Evolutionary conservation across 2,113 vertebrate genomes (phyloP), one percentile per base, ranked within the genome.

Genomic region (Sisor rabdophorus): DNA sequence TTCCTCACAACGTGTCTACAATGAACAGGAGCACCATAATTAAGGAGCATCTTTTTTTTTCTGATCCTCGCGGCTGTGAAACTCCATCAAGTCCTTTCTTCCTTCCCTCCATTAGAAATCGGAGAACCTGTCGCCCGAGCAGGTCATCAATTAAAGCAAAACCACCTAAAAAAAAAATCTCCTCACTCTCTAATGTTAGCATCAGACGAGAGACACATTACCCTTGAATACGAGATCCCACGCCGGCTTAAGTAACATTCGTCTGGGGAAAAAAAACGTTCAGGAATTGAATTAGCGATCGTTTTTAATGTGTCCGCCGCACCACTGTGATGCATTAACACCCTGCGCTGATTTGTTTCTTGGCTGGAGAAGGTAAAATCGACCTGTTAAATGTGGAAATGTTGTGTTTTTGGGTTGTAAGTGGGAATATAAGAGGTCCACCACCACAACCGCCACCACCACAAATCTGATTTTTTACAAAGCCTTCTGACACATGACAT

Each of bases 121-220:
- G 58, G 77, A 79, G 79, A 77, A 73, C 58, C 76, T 67, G 58
- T 60, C 76, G 40, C 73, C 32, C 40, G 76, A 70, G 67, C 81
- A 32, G 71, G 47, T 58, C 79, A 73, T 87, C 73, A 82, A 50
- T 85, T 88, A 86, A 84, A 77, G 64, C 88, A 80, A 80, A n/a
- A n/a, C n/a, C n/a, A n/a, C n/a, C n/a, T n/a, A n/a, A n/a, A n/a
- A n/a, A n/a, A n/a, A n/a, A n/a, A n/a, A n/a, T 87, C 89, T 85
- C 85, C 86, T 79, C 82, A 77, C 84, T 87, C 79, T 79, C 84
- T 90, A 89, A 90, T 89, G 83, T 89, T 88, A 73, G 86, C 78
- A 55, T 32, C 74, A 60, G 47, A 32, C 36, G n/a, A 53, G 60
- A 80, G 71, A 80, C 67, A 12, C 71, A 71, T 82, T 79, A 82